Evolutionary conservation across 2,113 vertebrate species (phyloP), one percentile per base, ranked within the genome.

Genomic region (Nesogale talazaci): DNA sequence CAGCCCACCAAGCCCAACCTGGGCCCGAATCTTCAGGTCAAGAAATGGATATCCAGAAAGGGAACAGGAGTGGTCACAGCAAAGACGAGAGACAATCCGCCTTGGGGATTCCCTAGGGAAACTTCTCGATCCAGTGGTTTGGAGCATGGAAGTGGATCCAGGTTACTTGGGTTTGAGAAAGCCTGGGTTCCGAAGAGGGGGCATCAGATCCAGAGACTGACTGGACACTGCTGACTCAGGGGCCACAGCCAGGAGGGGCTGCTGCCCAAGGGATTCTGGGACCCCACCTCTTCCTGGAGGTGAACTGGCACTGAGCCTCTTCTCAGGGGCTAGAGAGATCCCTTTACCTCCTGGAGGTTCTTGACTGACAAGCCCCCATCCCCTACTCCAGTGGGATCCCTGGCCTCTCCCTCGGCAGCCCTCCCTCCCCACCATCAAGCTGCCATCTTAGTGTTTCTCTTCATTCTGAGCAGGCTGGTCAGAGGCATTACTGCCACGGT

Each of bases 401-500:
- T 8, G 11, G 38, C 36, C 42, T 27, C 27, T 52, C 11, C 29
- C 40, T n/a, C n/a, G 10, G 2, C 10, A 31, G 83, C n/a, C 31
- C 4, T 9, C 61, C 63, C 46, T 52, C 46, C 46, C 46, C 14
- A 12, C 93, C 57, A 56, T 95, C 75, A 85, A 85, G 74, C 38
- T 34, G 78, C 59, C 85, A 8, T 93, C 83, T 94, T 95, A 88
- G 90, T 74, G 90, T 83, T 80, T 82, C 86, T 94, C 67, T 83
- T 91, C 76, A 46, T 95, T 96, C 91, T 75, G 89, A 93, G 79
- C 70, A 79, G 85, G 79, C 70, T 76, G 85, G 36, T 85, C 92
- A 74, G 86, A 78, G 89, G 65, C 88, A 84, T 88, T 74, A 29
- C 81, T 96, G 95, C 92, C 92, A 96, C 83, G 42, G 42, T 76